Conservation (phyloP, 2,113 vertebrate genomes). For the Gambusia affinis region DNA sequence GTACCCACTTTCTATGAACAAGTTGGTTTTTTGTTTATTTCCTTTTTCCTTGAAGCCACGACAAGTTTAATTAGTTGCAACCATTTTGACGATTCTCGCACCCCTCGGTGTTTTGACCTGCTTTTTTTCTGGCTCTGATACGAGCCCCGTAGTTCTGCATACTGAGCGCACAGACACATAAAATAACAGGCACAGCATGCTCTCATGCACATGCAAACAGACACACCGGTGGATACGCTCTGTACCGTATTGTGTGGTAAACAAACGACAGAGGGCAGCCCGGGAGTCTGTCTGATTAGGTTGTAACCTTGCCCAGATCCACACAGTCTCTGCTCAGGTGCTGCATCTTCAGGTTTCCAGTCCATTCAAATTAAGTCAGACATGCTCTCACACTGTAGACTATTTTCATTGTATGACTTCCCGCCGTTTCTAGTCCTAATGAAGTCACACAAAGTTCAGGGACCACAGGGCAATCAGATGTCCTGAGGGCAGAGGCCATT, state of each 20-base stretch:
- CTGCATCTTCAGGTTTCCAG: slow-evolving; percentile 20
- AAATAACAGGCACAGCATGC: slow-evolving; percentile 28
- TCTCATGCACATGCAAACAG: slow-evolving; percentile 10
- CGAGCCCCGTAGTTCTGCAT: slow-evolving; percentile 41
- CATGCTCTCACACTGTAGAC: neutral
- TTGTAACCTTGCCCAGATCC: slow-evolving; percentile 41
- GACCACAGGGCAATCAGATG: slow-evolving; percentile 41
- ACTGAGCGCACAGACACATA: slow-evolving; percentile 47
- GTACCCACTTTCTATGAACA: slow-evolving; percentile 25
- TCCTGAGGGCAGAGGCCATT: slow-evolving; percentile 17
- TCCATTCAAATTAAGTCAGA: slow-evolving; percentile 3
- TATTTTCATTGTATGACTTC: slow-evolving; percentile 33
- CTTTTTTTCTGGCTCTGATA: slow-evolving; percentile 62
- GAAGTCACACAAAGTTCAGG: slow-evolving; percentile 39
- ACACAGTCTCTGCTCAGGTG: slow-evolving; percentile 46
- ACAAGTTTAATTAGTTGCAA: slow-evolving; percentile 58
- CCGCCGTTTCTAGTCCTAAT: slow-evolving; percentile 12
- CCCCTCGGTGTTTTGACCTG: slow-evolving; percentile 66
- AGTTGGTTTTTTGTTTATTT: slow-evolving; percentile 36
- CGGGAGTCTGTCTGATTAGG: slow-evolving; percentile 42
- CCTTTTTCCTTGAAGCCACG: slow-evolving; percentile 38
- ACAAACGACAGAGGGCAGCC: slow-evolving; percentile 44
- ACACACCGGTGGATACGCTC: slow-evolving; percentile 13
- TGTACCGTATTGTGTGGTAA: slow-evolving; percentile 25
- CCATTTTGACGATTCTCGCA: slow-evolving; percentile 53